Conservation (phyloP, 2,113 vertebrate genomes). For the Phylloscopus whistleri region DNA sequence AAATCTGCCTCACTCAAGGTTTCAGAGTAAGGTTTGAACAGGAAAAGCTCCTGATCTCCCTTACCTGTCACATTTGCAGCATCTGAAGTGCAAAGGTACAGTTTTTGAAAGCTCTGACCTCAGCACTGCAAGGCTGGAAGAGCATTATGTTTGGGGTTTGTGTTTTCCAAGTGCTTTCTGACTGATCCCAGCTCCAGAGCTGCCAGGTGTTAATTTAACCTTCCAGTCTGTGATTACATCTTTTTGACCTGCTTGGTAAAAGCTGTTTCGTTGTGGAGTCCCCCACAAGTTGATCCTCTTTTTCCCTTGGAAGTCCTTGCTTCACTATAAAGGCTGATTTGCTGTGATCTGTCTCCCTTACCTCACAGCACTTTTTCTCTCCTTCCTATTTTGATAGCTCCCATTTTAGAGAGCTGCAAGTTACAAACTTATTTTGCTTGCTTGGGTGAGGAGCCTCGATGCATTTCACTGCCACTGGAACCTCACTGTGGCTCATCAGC, state of each 20-base stretch:
- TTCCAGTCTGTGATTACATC: not conserved
- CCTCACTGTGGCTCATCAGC: not conserved
- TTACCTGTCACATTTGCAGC: not conserved
- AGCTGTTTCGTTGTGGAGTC: not conserved
- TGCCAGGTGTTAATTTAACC: not conserved
- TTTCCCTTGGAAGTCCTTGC: not conserved
- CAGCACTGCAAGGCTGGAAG: not conserved
- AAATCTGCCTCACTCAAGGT: not conserved
- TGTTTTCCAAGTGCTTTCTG: not conserved
- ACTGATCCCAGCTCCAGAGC: not conserved
- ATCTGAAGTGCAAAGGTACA: rapidly evolving
- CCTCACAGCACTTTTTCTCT: not conserved
- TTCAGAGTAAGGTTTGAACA: not conserved
- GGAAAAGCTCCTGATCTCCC: not conserved
- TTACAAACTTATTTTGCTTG: not conserved
- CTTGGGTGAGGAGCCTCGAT: not conserved
- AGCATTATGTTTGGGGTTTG: not conserved
- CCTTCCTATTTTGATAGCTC: not conserved
- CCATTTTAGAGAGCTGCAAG: not conserved
- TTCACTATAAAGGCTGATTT: not conserved
- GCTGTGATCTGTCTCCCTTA: not conserved
- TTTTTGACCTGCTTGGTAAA: not conserved
- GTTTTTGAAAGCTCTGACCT: not conserved
- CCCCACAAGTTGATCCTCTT: not conserved
- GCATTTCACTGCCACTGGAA: not conserved